Percentiles rank a stretch among this genome's conserved stretches.
Evolutionary conservation across 2,797 vertebrate species (phyloP).

Genomic region (Loriculus beryllinus): DNA sequence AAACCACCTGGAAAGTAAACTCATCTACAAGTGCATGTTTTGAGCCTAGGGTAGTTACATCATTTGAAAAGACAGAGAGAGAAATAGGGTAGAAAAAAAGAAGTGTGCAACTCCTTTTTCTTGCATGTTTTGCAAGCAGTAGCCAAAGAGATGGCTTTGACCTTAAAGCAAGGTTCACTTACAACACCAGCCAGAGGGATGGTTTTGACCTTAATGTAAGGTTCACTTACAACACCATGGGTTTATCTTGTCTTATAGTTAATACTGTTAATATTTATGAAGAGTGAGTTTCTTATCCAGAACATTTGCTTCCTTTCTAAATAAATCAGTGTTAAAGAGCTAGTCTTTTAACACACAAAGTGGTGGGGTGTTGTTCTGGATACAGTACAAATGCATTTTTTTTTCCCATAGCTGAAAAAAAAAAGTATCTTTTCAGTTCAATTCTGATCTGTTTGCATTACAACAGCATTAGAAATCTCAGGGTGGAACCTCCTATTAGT

Average conservation of each 20-base stretch:
- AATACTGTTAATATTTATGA: conserved; percentile 26
- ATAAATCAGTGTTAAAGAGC: neutral
- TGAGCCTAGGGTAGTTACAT: conserved; percentile 24
- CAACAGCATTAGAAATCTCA: neutral
- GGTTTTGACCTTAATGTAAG: neutral
- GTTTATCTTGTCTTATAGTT: neutral
- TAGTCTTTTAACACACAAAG: neutral
- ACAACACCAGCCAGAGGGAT: neutral
- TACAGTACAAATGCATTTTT: neutral
- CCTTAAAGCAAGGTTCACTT: neutral
- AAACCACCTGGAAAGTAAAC: conserved; percentile 42
- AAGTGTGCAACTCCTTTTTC: neutral
- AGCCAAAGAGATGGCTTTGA: neutral
- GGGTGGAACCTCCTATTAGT: neutral
- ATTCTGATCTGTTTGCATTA: neutral
- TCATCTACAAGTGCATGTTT: conserved; percentile 10
- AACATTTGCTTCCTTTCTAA: conserved; percentile 4
- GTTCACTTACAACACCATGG: neutral
- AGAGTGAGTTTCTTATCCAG: neutral
- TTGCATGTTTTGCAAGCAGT: neutral
- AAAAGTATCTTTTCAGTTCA: neutral
- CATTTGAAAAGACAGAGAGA: neutral
- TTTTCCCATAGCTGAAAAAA: neutral
- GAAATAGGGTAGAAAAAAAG: conserved; percentile 13
- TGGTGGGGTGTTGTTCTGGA: neutral